Evolutionary conservation across 1,140 invertebrate genomes (phyloP), one percentile per base, ranked within the genome.

Genomic region (Drosophila kohkoa): DNA sequence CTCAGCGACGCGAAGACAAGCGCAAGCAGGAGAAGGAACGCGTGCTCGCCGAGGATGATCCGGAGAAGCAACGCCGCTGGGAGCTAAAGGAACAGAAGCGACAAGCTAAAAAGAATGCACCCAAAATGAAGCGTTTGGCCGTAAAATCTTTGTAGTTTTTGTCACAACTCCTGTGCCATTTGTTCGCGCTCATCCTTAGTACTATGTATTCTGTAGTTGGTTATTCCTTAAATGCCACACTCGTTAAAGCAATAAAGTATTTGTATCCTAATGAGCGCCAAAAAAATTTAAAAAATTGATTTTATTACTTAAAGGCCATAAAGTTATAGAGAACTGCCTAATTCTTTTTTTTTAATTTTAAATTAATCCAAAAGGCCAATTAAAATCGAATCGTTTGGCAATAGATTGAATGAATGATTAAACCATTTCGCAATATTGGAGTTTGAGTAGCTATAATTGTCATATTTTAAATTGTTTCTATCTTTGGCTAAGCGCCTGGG

Each of bases 1-100:
- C 94, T 95, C 97, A 73, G 95, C 97, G 91, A 92, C 95, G 87
- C 91, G 98, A 93, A 94, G 97, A 92, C 91, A 98, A 97, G 87
- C 95, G 97, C 43, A 95, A 98, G 75, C 95, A 95, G 51, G 98
- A 99, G 93, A 99, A 99, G 91, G 98, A 99, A 90, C 94, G 95
- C 60, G 97, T 99, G 38, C 93, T 95, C 74, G 94, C 95, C 32
- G 98, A 99, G 92, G 98, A 99, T 66, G 98, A 99, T 94, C 98
- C 99, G 2, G 98, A 99, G 75, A 99, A 99, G 81, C 98, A 99
- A 91, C 95, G 98, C 66, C 97, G 98, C 82, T 98, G 98, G 96
- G 99, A 99, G 93, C 96, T 99, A 75, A 97, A 97, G 82, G 98
- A 99, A 92, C 96, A 97, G 91, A 97, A 98, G 78, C 95, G 98